phyloP scores from a whole-genome alignment of 2,888 invertebrate genomes.

The Xestia rhomboidea region DNA sequence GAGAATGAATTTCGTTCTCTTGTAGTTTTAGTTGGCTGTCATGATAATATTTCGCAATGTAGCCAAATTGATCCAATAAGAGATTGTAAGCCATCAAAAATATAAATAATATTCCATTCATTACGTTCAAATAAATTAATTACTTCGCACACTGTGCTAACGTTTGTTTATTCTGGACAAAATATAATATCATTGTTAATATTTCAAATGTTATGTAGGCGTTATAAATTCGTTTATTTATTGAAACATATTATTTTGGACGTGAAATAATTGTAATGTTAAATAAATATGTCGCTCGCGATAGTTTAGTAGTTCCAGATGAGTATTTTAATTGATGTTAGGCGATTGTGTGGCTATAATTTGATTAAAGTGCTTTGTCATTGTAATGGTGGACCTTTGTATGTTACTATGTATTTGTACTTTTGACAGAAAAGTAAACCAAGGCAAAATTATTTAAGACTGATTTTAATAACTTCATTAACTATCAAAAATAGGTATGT shows the following conservation, averaged over 20 bases:
- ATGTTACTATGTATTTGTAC: neutral
- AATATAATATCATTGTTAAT: slow-evolving; percentile 59
- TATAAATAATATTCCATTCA: slow-evolving; percentile 50
- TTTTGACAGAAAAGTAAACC: neutral
- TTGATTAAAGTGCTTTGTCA: slow-evolving; percentile 35
- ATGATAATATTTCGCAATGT: neutral
- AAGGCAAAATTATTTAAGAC: neutral
- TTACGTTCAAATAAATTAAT: slow-evolving; percentile 52
- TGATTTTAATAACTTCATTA: neutral
- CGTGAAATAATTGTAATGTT: slow-evolving; percentile 60
- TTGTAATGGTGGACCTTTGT: slow-evolving; percentile 16
- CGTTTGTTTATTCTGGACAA: slow-evolving; percentile 63
- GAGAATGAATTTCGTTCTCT: neutral
- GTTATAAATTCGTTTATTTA: slow-evolving; percentile 70
- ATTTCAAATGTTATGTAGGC: slow-evolving; percentile 44
- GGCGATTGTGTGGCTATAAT: slow-evolving; percentile 25
- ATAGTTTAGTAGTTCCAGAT: slow-evolving; percentile 55
- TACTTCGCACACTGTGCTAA: slow-evolving; percentile 49
- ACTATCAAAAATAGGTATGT: neutral
- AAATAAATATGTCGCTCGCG: slow-evolving; percentile 47
- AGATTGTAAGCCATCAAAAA: slow-evolving; percentile 19
- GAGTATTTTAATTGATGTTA: slow-evolving; percentile 55
- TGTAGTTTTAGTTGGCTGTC: neutral
- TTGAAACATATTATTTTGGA: slow-evolving; percentile 65
- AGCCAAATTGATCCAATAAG: slow-evolving; percentile 8